Base-by-base conservation (phyloP, 2,113 vertebrate genomes). In the Podarcis raffonei region DNA sequence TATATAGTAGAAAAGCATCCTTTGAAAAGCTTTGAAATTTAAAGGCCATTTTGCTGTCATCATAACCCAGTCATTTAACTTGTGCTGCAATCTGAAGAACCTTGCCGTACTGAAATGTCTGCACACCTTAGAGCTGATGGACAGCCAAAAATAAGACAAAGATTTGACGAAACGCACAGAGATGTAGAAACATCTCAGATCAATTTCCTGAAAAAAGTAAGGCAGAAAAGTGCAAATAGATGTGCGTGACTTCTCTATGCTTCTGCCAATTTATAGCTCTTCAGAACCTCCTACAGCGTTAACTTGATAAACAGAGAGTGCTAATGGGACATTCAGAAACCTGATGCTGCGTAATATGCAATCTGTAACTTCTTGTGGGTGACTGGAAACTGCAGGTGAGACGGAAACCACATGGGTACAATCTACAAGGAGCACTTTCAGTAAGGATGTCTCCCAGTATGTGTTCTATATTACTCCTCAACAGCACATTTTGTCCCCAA, bases 11-110 rank as follows among this genome's bases (percentile, higher is more conserved):
- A 8, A 83, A 22, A 83, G 22, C 83, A 69, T 77, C 23, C 30
- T 77, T 75, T 75, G 6, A 82, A 89, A 85, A 27, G 65, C 71
- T 80, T 87, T 91, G 22, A 23, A 62, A 77, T 37, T 18, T 42
- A 87, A 93, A 93, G 83, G 30, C 5, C 42, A 87, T 89, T 91
- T 92, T 86, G 85, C 65, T 93, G 65, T 89, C 90, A 92, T 53
- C 89, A 92, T 65, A 88, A 91, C 32, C 76, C 74, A 81, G 83
- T 92, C 87, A 83, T 25, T 81, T 7, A 9, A 48, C 23, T 94
- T 90, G 66, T 91, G 53, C 32, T 89, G n/a, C 37, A 23, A 16
- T 88, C 53, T 87, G 75, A 89, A 91, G 84, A 88, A 81, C 59
- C 30, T 11, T 74, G 35, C 12, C 9, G 76, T 39, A 35, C 87